Conservation (phyloP, 1,140 invertebrate genomes). For the Drosophila tropicalis region DNA sequence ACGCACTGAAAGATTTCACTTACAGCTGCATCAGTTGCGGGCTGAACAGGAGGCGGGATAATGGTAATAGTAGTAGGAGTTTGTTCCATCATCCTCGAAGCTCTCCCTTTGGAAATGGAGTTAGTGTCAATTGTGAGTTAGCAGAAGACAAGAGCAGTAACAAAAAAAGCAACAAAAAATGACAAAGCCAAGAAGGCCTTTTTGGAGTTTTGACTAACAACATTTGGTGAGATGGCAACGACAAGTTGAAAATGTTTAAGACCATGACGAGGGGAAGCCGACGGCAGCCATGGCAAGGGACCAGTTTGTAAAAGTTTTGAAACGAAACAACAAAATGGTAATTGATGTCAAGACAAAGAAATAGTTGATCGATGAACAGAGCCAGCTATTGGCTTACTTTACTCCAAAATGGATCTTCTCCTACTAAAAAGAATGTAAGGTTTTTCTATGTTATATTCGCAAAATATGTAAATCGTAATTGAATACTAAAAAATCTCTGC, state of each 20-base stretch:
- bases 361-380: not conserved
- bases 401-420: no score
- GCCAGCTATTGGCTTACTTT: not conserved
- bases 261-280: not conserved
- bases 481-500: no score
- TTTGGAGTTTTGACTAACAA: conserved; percentile 12
- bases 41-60: not conserved
- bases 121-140: conserved; percentile 24
- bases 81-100: not conserved
- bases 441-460: no score
- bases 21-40: conserved; percentile 25
- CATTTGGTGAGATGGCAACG: conserved; percentile 1
- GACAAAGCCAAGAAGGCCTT: conserved; percentile 2
- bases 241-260: conserved; percentile 10
- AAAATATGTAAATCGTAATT: no score
- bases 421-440: no score
- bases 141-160: conserved; percentile 4
- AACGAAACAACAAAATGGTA: conserved; percentile 17
- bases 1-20: conserved; percentile 63
- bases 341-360: conserved; percentile 1
- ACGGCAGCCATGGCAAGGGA: not conserved
- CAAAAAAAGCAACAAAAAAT: not conserved
- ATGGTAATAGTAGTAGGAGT: not conserved
- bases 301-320: conserved; percentile 1
- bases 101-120: conserved; percentile 5